These are phyloP conservation scores for Pelobates cultripes DNA, from an alignment of 2,797 vertebrate species.

Conservation along the genomic window DNA sequence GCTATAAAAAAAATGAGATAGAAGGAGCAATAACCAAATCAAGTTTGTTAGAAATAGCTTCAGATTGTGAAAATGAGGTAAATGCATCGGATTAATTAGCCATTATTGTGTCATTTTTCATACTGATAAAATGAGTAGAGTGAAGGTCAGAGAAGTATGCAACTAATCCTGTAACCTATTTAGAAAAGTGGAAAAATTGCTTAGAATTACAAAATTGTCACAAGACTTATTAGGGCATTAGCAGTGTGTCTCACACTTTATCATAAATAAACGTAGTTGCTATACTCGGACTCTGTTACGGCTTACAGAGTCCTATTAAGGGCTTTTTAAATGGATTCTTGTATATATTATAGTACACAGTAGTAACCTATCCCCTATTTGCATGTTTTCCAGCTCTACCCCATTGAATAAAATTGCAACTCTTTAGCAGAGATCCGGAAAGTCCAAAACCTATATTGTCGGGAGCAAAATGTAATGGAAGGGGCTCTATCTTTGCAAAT, in stretches of 20 bases:
- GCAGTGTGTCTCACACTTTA: conserved; percentile 1
- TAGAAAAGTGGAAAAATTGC: conserved; percentile 12
- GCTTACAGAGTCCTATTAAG: not conserved
- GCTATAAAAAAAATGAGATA: no score
- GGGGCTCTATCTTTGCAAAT: not conserved
- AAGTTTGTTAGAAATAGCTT: not conserved
- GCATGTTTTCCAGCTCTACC: not conserved
- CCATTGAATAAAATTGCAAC: no score
- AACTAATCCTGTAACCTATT: conserved; percentile 11
- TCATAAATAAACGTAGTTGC: not conserved
- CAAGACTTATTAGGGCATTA: not conserved
- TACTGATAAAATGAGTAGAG: not conserved
- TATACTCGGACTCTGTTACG: not conserved
- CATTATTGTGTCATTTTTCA: conserved; percentile 16
- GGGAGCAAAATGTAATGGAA: no score
- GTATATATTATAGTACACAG: not conserved
- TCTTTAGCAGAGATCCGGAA: no score
- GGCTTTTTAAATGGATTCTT: not conserved
- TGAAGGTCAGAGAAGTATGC: conserved; percentile 26
- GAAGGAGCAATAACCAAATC: no score
- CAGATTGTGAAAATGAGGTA: conserved; percentile 9
- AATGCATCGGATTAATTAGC: conserved; percentile 17
- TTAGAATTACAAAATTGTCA: conserved; percentile 5
- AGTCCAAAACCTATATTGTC: no score
- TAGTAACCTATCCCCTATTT: not conserved